A percentile compares a stretch with the other conserved stretches of the same genome.
These are phyloP conservation scores for Polyergus mexicanus DNA, from an alignment of 1,140 invertebrate species.

Conservation along the genomic window DNA sequence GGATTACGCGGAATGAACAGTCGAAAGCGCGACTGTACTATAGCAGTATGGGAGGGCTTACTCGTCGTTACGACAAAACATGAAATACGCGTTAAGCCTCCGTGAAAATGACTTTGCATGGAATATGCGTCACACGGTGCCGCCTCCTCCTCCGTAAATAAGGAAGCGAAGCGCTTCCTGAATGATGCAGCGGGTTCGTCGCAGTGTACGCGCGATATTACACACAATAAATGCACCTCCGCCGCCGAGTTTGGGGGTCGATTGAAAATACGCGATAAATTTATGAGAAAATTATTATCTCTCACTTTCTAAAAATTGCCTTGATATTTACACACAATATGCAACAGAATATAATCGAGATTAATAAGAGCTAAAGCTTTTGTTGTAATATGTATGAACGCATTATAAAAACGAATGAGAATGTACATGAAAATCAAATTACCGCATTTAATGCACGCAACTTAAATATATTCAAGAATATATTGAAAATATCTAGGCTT, in stretches of 20 bases:
- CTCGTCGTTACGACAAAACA: conserved; percentile 53
- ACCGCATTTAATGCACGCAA: neutral
- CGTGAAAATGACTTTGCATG: conserved; percentile 63
- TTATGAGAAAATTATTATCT: neutral
- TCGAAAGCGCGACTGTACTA: conserved; percentile 50
- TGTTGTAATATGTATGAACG: neutral
- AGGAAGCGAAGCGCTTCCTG: conserved; percentile 42
- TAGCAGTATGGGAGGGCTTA: conserved; percentile 32
- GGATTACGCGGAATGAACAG: conserved; percentile 68
- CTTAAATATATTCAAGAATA: neutral
- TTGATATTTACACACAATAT: neutral
- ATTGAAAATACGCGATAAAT: conserved; percentile 1
- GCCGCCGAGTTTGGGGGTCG: neutral
- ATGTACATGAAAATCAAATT: neutral
- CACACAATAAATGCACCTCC: conserved; percentile 29
- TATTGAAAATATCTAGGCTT: neutral
- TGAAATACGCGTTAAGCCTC: conserved; percentile 64
- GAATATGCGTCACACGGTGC: conserved; percentile 32
- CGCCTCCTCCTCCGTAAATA: conserved; percentile 45
- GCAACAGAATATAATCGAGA: neutral
- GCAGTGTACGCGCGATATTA: conserved; percentile 9
- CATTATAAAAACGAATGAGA: neutral
- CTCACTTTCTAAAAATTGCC: conserved; percentile 7
- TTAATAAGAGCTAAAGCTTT: neutral
- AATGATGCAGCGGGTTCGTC: conserved; percentile 38